These are phyloP conservation scores for Hyperopisus bebe DNA, from an alignment of 2,113 vertebrate genomes.

Conservation along the genomic window DNA sequence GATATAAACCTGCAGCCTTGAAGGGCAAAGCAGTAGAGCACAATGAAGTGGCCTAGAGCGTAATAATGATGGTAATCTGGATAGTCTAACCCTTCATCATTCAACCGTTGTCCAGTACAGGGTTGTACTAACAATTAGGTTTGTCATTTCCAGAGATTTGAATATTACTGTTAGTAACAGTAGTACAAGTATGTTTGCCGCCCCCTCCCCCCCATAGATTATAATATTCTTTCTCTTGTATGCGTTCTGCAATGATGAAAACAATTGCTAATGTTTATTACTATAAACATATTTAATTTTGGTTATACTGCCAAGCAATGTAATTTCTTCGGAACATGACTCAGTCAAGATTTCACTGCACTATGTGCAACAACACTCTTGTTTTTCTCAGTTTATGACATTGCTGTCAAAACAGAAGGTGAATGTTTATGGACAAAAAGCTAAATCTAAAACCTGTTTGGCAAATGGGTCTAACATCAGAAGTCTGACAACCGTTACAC, in stretches of 20 bases:
- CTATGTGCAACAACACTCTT: not conserved
- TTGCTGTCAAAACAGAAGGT: not conserved
- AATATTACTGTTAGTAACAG: not conserved
- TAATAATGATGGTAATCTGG: not conserved
- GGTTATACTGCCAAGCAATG: not conserved
- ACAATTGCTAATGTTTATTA: not conserved
- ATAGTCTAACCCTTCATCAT: not conserved
- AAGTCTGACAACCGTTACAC: not conserved
- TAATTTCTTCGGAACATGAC: not conserved
- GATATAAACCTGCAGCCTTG: not conserved
- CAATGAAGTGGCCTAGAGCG: not conserved
- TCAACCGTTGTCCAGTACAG: not conserved
- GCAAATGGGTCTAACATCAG: not conserved
- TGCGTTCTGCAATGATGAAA: not conserved
- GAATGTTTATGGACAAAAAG: not conserved
- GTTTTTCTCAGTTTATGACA: not conserved
- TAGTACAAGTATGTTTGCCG: not conserved
- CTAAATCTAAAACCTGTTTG: not conserved
- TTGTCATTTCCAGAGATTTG: not conserved
- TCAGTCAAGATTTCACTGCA: not conserved
- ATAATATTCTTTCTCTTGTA: not conserved
- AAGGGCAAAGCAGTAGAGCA: not conserved
- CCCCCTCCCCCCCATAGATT: not conserved
- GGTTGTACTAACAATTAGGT: not conserved
- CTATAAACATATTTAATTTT: not conserved